Base-by-base conservation (phyloP, 2,113 vertebrate species). In the Dasyurus viverrinus region DNA sequence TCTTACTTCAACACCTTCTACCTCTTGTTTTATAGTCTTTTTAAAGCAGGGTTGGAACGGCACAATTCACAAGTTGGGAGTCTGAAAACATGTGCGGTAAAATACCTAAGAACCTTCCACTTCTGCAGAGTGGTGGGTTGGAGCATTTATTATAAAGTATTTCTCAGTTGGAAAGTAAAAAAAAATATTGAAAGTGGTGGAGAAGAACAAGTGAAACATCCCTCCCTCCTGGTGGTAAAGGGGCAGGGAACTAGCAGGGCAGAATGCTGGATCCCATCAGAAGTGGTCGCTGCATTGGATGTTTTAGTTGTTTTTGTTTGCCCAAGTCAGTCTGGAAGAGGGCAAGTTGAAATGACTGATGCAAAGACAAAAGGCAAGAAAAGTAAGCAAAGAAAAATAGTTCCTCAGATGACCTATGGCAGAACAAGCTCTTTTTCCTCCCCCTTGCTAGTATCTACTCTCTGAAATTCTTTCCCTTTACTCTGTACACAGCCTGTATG, bases 371-470 rank as follows among this genome's bases (percentile, higher is more conserved):
- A 84, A 84, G n/a, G 16, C 68, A 84, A 42, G 23, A 84, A 76
- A 76, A 84, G 2, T 42, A 6, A n/a, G 0, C n/a, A 30, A 36
- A 95, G 93, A 94, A 95, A 95, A 60, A 46, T 53, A 94, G 95
- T 89, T 84, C 53, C 90, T 92, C 84, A 91, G 68, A 57, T 60
- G 52, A 94, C 47, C 91, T 91, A 89, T 11, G 92, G 26, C 42
- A 90, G 42, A 54, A 94, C 10, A 48, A 11, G 46, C 12, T 22
- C 90, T 91, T 90, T 22, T 42, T 84, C 16, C 68, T 84, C 60
- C 14, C n/a, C 30, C 16, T 84, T 42, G n/a, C 36, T 84, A 8
- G 16, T 19, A 16, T 7, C 30, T n/a, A 0, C 60, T 36, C 11
- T 16, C 60, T 6, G 60, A 42, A 84, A 42, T 84, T 42, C 68